Conservation (phyloP, 2,113 vertebrate genomes). For the Nestor notabilis region DNA sequence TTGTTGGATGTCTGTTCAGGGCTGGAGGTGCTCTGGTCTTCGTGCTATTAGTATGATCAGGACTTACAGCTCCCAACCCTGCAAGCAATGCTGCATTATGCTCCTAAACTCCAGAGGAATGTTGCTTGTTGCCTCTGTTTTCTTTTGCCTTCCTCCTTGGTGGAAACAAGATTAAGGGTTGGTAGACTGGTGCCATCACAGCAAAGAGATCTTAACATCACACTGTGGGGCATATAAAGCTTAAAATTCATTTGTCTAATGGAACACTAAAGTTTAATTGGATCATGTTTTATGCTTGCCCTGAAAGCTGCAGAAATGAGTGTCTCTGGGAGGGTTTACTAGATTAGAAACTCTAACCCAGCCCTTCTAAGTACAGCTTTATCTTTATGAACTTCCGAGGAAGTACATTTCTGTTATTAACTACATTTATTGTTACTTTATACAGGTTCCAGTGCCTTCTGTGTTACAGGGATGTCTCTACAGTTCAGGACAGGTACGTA, state of each 20-base stretch:
- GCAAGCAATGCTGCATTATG: not conserved
- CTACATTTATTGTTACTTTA: not conserved
- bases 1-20: not conserved
- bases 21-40: not conserved
- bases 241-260: not conserved
- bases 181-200: not conserved
- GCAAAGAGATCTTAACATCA: not conserved
- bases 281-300: not conserved
- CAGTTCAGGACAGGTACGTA: constrained; percentile 51
- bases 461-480: not conserved
- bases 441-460: not conserved
- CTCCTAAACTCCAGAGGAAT: not conserved
- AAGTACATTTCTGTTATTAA: not conserved
- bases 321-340: not conserved
- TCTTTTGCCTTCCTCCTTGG: not conserved
- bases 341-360: not conserved
- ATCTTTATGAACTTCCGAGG: not conserved
- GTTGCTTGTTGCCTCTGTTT: not conserved
- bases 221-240: not conserved
- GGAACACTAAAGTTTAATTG: not conserved
- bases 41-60: not conserved
- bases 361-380: not conserved
- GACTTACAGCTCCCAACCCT: not conserved
- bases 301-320: not conserved
- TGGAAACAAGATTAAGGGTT: not conserved